These are phyloP conservation scores for Operophtera brumata DNA, from an alignment of 2,888 invertebrate genomes.

Conservation along the genomic window DNA sequence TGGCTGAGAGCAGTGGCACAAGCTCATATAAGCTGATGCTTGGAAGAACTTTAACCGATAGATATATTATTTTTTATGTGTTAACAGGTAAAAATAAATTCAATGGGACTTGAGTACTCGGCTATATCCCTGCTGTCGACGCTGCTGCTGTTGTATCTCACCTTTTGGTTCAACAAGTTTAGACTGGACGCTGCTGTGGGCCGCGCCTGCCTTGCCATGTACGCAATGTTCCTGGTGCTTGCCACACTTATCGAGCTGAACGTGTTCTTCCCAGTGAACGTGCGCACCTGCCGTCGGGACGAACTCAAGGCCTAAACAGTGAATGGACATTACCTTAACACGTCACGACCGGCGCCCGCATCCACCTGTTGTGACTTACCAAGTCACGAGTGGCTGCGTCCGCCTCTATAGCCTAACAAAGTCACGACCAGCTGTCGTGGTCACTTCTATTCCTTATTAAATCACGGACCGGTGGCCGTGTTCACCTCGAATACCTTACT, in stretches of 20 bases:
- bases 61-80: slow-evolving; percentile 14
- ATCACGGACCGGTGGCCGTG: too few relatives aligned
- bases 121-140: slow-evolving; percentile 94
- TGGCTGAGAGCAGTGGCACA: slow-evolving; percentile 2
- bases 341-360: slow-evolving; percentile 43
- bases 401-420: slow-evolving; percentile 35
- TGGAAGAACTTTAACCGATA: neutral
- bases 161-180: slow-evolving; percentile 93
- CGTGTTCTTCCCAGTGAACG: slow-evolving; percentile 94
- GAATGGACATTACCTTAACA: slow-evolving; percentile 42
- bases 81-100: slow-evolving; percentile 90
- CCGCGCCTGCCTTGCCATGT: slow-evolving; percentile 91
- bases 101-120: slow-evolving; percentile 94
- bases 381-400: neutral
- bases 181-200: slow-evolving; percentile 92
- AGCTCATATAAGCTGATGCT: neutral
- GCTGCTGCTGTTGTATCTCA: slow-evolving; percentile 89
- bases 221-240: slow-evolving; percentile 91
- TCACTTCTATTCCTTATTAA: too few relatives aligned
- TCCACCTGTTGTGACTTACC: neutral
- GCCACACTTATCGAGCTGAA: slow-evolving; percentile 96
- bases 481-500: too few relatives aligned
- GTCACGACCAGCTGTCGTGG: too few relatives aligned
- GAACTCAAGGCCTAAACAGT: slow-evolving; percentile 63
- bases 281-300: slow-evolving; percentile 88